These are phyloP conservation scores for Girardia tigrina DNA, from an alignment of 2,888 invertebrate species.

Conservation along the genomic window DNA sequence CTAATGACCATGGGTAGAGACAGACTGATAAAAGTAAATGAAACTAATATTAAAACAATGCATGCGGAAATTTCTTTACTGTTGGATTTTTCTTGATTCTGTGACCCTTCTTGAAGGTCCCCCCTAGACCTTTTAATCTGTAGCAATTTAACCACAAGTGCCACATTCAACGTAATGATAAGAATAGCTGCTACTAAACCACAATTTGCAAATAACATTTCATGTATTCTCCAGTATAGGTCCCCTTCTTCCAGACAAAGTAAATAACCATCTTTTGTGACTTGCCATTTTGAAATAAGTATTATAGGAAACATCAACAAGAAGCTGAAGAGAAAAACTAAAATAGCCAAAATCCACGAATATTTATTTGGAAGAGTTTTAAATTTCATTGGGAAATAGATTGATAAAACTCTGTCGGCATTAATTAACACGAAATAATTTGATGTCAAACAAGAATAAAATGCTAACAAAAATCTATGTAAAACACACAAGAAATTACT, in stretches of 20 bases:
- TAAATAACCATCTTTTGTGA: neutral
- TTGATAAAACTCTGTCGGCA: neutral
- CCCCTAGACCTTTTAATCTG: neutral
- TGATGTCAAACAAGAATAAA: conserved; percentile 17
- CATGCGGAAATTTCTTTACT: conserved; percentile 7
- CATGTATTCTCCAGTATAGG: neutral
- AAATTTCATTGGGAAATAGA: neutral
- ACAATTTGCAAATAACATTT: neutral
- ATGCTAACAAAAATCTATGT: neutral
- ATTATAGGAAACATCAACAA: neutral
- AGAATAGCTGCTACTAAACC: conserved; percentile 2
- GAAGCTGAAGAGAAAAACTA: neutral
- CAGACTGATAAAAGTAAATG: neutral
- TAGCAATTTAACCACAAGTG: neutral
- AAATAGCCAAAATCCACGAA: conserved; percentile 14
- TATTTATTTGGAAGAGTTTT: conserved; percentile 1
- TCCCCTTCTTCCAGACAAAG: conserved; percentile 1
- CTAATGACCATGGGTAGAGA: conserved; percentile 8
- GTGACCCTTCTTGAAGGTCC: neutral
- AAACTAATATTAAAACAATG: neutral
- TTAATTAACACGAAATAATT: neutral
- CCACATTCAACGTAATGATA: neutral
- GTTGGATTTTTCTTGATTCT: conserved; percentile 9
- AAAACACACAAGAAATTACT: conserved; percentile 11
- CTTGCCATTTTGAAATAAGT: neutral